Evolutionary conservation across 2,888 invertebrate genomes (phyloP), one percentile per base, ranked within the genome.

Genomic region (Brachyptera putata): DNA sequence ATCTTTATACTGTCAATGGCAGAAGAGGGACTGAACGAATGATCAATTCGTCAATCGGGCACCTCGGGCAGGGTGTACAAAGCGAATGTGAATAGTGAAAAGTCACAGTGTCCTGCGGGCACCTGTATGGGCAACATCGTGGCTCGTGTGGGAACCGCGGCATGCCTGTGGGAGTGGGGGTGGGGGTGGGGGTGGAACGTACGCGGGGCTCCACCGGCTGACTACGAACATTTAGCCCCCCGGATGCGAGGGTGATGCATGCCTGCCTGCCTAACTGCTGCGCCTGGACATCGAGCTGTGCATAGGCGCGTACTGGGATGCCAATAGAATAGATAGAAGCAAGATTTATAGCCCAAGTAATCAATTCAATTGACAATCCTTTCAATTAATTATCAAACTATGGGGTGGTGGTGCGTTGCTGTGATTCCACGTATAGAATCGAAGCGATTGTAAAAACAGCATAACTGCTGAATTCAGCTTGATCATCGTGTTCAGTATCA

Each of bases 311-410:
- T 4, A 3, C 14, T 13, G 3, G 13, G 39, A 37, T 53, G 53
- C 53, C 53, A 53, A 53, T 21, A 36, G 21, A 22, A 53, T 34
- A 53, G 53, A 53, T 22, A 34, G 53, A 53, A 53, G 34, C 21
- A 53, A 53, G 53, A 53, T 53, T 53, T 53, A 53, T 53, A 14
- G 21, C 36, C 24, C 16, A 21, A 53, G 53, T 36, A 53, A 53
- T 53, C 53, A 53, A 53, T 53, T 53, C 34, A 30, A 53, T 53
- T 53, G 53, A 53, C 53, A 53, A 53, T 34, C 34, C 53, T 53
- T 53, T 53, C 36, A 53, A 53, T 53, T 53, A 53, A 53, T 53
- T 53, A 53, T 34, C 53, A 53, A 53, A 53, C 53, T 53, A 36
- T 53, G 21, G 16, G 53, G 34, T n/a, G n/a, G 34, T n/a, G n/a